Percentiles rank a stretch among this genome's conserved stretches.
Evolutionary conservation across 2,113 vertebrate genomes (phyloP).

Genomic region (Triplophysa dalaica): DNA sequence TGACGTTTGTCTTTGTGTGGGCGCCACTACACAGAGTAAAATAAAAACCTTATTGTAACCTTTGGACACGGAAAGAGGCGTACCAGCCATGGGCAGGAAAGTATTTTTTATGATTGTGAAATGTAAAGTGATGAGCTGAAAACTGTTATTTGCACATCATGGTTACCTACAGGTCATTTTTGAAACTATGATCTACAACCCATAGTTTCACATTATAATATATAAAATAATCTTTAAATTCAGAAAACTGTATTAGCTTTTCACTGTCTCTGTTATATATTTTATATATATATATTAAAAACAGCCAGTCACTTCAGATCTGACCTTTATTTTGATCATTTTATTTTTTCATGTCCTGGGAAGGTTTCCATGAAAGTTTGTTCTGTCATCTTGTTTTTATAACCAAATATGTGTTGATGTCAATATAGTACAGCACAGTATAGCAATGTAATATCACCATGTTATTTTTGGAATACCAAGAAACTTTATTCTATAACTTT

Average conservation of each 20-base stretch:
- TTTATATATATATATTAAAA: no score
- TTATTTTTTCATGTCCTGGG: not conserved
- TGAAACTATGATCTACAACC: not conserved
- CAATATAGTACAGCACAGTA: not conserved
- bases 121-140: not conserved
- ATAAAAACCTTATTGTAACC: not conserved
- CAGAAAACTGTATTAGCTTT: not conserved
- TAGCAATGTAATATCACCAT: not conserved
- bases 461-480: not conserved
- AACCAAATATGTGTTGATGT: not conserved
- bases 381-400: no score
- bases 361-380: not conserved
- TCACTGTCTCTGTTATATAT: not conserved
- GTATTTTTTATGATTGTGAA: not conserved
- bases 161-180: not conserved
- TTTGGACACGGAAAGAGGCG: not conserved
- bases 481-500: conserved; percentile 45
- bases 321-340: not conserved
- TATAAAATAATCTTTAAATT: not conserved
- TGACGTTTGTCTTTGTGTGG: not conserved
- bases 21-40: not conserved
- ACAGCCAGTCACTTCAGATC: not conserved
- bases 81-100: not conserved
- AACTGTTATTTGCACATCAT: conserved; percentile 7
- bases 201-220: not conserved